These are phyloP conservation scores for Acrobasis consociella DNA, from an alignment of 2,888 invertebrate genomes.

Conservation along the genomic window DNA sequence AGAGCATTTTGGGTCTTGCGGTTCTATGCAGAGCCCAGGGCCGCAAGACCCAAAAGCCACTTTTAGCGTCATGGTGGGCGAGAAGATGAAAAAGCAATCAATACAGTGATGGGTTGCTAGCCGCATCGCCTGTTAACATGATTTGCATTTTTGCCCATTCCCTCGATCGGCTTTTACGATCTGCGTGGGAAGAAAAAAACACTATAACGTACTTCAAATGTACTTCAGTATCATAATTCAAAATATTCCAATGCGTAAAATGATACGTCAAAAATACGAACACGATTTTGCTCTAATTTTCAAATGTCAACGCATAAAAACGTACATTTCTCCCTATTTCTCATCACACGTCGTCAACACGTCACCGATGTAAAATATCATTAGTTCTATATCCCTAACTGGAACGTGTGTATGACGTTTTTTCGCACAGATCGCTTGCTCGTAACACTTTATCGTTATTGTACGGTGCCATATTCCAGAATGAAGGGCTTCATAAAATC, in stretches of 20 bases:
- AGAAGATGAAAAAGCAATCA: too few species aligned
- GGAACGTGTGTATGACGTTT: conserved; percentile 56
- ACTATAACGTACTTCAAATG: too few species aligned
- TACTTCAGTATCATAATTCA: too few species aligned
- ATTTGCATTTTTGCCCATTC: too few species aligned
- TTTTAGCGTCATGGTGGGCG: too few species aligned
- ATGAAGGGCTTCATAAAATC: conserved; percentile 70
- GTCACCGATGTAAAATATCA: conserved; percentile 58
- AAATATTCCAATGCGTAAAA: not conserved
- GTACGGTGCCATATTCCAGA: conserved; percentile 64
- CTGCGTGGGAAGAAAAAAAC: too few species aligned
- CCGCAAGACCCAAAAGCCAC: too few species aligned
- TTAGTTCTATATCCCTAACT: conserved; percentile 52
- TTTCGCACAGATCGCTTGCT: conserved; percentile 50
- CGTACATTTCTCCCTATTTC: not conserved
- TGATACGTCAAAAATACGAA: not conserved
- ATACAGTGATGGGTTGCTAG: too few species aligned
- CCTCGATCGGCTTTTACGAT: too few species aligned
- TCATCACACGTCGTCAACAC: conserved; percentile 18
- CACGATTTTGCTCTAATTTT: not conserved
- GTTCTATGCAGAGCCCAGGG: too few species aligned
- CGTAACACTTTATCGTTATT: conserved; percentile 73
- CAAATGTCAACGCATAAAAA: conserved; percentile 7
- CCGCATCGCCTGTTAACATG: too few species aligned
- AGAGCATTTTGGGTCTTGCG: too few species aligned